Evolutionary conservation across 2,888 invertebrate genomes (phyloP).

Genomic region (Hyppa rectilinea): DNA sequence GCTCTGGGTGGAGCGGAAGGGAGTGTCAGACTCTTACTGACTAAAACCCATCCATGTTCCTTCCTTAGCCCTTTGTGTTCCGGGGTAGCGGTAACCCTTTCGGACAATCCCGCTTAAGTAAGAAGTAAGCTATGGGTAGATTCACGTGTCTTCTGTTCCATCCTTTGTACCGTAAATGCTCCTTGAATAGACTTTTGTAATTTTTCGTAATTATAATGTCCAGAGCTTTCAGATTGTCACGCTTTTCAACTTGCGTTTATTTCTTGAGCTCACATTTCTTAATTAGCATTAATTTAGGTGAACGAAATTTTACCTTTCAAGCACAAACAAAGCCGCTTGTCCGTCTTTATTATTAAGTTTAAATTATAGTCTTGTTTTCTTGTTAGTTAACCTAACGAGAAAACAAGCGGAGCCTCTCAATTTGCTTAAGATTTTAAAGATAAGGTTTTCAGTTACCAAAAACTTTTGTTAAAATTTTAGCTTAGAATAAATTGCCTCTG

Average conservation of each 20-base stretch:
- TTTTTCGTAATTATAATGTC: conserved; percentile 73
- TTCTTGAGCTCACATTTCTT: conserved; percentile 83
- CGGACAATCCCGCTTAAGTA: too few relatives aligned
- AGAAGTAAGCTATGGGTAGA: conserved; percentile 20
- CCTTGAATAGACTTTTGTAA: conserved; percentile 48
- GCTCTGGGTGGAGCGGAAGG: too few relatives aligned
- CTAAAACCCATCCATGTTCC: too few relatives aligned
- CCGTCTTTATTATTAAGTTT: conserved; percentile 88
- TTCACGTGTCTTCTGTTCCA: conserved; percentile 18
- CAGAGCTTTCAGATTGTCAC: conserved; percentile 75
- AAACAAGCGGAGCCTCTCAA: conserved; percentile 81
- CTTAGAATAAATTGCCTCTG: conserved; percentile 48
- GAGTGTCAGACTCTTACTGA: too few relatives aligned
- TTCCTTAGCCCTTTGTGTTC: too few relatives aligned
- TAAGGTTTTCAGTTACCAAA: conserved; percentile 78
- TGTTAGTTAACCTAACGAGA: conserved; percentile 85
- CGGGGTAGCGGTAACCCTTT: too few relatives aligned
- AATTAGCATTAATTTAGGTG: conserved; percentile 84
- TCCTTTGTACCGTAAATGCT: conserved; percentile 34
- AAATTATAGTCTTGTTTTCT: conserved; percentile 89
- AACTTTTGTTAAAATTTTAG: conserved; percentile 70
- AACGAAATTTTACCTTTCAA: conserved; percentile 85
- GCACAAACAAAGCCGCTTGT: conserved; percentile 86
- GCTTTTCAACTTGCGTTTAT: conserved; percentile 77
- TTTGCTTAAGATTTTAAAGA: conserved; percentile 78